phyloP scores from a whole-genome alignment of 1,140 invertebrate genomes.

The Wasmannia auropunctata region DNA sequence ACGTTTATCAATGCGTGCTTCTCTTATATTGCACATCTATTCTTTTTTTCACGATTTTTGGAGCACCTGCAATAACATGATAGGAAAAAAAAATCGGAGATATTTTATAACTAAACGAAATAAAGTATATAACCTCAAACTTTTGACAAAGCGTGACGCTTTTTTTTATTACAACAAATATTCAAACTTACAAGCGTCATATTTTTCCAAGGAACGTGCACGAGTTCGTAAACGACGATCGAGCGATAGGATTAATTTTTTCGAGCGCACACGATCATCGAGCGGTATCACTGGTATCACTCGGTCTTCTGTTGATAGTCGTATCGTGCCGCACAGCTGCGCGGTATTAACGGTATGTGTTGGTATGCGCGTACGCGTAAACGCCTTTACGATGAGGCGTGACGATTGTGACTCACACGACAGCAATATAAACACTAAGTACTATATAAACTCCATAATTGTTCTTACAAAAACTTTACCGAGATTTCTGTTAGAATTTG shows the following conservation, averaged over 20 bases:
- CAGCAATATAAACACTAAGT: too few species aligned
- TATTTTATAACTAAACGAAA: neutral
- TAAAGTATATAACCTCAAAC: conserved; percentile 1
- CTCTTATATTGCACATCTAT: neutral
- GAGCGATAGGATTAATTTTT: neutral
- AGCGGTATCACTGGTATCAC: too few species aligned
- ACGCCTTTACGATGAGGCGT: too few species aligned
- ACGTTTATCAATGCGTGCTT: neutral
- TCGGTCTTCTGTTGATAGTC: too few species aligned
- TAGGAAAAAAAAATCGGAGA: neutral
- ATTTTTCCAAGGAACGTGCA: neutral
- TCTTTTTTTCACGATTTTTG: neutral
- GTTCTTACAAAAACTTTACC: too few species aligned
- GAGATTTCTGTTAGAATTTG: too few species aligned
- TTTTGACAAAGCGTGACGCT: neutral
- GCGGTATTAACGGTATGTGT: too few species aligned
- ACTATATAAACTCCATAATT: too few species aligned
- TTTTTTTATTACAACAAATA: neutral
- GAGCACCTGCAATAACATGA: neutral
- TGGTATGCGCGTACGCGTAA: too few species aligned
- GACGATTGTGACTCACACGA: too few species aligned
- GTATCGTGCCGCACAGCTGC: too few species aligned
- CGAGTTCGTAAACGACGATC: neutral
- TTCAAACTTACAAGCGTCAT: conserved; percentile 43
- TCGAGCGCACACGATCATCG: neutral